Base-by-base conservation (phyloP, 2,113 vertebrate genomes). In the Pelvicachromis taeniatus region DNA sequence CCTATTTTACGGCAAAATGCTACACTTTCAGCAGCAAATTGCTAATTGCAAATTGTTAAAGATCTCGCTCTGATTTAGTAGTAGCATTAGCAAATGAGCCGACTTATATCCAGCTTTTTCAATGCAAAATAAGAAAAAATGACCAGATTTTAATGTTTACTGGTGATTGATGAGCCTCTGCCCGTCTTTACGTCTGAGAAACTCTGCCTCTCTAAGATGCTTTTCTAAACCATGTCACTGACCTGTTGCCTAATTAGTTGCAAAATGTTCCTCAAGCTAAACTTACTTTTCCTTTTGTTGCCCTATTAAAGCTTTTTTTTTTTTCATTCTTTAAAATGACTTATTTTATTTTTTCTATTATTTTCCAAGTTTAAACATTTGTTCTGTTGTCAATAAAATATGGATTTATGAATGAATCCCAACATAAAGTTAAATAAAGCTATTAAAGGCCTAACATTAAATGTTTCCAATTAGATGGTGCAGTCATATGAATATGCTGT, bases 291-390 rank as follows among this genome's bases (percentile, higher is more conserved):
- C 3, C 9, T 29, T 70, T 70, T 48, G 40, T 70, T 70, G 38
- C 40, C 38, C 13, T 29, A 14, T 29, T 26, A 26, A 40, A 9
- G 4, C 56, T 59, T 59, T 59, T 59, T 3, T 54, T 59, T 33
- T 1, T 13, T 14, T n/a, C n/a, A n/a, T n/a, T n/a, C 21, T 70
- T 70, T 21, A 70, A 68, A 68, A 68, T 0, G 0, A n/a, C 7
- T 40, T 48, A 16, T 48, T 68, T 68, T 3, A 33, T 35, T 70
- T 26, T 45, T 45, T 26, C 5, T 17, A 40, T 26, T 26, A 70
- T 16, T 70, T 68, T 0, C 21, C 45, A 5, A 29, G 9, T 48
- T 73, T 48, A 73, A 73, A 73, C 40, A 48, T 29, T 29, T 48
- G 63, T 48, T 48, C 23, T 48, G 7, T 48, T 70, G 23, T 48